A percentile compares a stretch with the other conserved stretches of the same genome.
These are phyloP conservation scores for Lithobates sylvaticus DNA, from an alignment of 2,797 vertebrate genomes.

Conservation along the genomic window DNA sequence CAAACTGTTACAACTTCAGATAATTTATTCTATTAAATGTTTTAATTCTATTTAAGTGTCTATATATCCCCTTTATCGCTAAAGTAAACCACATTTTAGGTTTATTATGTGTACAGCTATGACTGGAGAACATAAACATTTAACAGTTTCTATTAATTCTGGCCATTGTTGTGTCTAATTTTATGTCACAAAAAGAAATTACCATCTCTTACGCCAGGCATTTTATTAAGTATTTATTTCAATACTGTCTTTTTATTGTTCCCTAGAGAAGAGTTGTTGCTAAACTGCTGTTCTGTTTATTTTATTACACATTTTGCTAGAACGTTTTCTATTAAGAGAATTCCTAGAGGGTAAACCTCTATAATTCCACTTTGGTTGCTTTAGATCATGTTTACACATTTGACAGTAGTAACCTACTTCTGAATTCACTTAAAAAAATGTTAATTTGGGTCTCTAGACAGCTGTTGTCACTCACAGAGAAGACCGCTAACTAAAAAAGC, in stretches of 20 bases:
- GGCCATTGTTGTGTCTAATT: neutral
- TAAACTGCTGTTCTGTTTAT: constrained; percentile 2
- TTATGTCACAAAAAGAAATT: neutral
- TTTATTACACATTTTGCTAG: neutral
- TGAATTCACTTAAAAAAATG: neutral
- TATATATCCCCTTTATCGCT: neutral
- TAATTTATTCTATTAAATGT: neutral
- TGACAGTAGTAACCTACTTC: neutral
- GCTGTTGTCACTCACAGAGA: neutral
- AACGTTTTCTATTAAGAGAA: neutral
- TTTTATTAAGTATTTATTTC: constrained; percentile 27
- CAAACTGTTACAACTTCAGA: neutral
- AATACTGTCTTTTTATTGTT: constrained; percentile 21
- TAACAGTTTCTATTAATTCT: constrained; percentile 38
- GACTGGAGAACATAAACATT: constrained; percentile 1
- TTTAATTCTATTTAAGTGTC: neutral
- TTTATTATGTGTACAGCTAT: constrained; percentile 8
- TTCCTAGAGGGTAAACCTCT: neutral
- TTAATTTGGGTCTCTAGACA: neutral
- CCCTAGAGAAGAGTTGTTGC: neutral
- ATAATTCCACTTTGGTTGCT: neutral
- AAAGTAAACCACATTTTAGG: neutral
- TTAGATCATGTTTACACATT: neutral
- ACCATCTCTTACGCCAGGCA: neutral
- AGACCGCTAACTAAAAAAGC: too few relatives aligned